Conservation (phyloP, 2,888 invertebrate species). For the Rhopalosiphum nymphaeae region DNA sequence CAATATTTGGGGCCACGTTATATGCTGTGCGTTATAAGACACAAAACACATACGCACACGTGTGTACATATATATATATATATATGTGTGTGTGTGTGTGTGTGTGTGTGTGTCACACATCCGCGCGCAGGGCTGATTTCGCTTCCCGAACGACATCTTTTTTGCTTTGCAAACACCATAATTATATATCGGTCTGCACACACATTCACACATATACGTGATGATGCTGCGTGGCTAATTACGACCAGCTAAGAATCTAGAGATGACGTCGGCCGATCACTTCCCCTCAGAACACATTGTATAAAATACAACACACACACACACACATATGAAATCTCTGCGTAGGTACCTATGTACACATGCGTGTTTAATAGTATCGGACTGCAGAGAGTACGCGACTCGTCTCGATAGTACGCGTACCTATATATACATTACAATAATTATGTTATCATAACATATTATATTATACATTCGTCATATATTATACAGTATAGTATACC, state of each 20-base stretch:
- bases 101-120: not conserved
- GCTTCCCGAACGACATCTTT: slow-evolving; percentile 6
- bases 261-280: too few species aligned
- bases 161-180: slow-evolving; percentile 34
- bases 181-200: not conserved
- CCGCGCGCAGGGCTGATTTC: slow-evolving; percentile 8
- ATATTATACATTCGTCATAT: too few species aligned
- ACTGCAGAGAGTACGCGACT: too few species aligned
- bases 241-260: not conserved
- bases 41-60: slow-evolving; percentile 27
- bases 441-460: too few species aligned
- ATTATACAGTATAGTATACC: not conserved
- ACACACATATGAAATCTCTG: too few species aligned
- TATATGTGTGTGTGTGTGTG: too few species aligned
- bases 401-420: too few species aligned
- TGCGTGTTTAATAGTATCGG: too few species aligned
- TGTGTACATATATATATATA: not conserved
- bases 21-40: slow-evolving; percentile 3
- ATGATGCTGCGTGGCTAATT: slow-evolving; percentile 19
- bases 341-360: too few species aligned
- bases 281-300: too few species aligned
- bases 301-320: too few species aligned
- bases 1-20: slow-evolving; percentile 36
- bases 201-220: not conserved
- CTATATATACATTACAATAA: too few species aligned